Base-by-base conservation (phyloP, 2,888 invertebrate species). In the Cataglyphis albicans region DNA sequence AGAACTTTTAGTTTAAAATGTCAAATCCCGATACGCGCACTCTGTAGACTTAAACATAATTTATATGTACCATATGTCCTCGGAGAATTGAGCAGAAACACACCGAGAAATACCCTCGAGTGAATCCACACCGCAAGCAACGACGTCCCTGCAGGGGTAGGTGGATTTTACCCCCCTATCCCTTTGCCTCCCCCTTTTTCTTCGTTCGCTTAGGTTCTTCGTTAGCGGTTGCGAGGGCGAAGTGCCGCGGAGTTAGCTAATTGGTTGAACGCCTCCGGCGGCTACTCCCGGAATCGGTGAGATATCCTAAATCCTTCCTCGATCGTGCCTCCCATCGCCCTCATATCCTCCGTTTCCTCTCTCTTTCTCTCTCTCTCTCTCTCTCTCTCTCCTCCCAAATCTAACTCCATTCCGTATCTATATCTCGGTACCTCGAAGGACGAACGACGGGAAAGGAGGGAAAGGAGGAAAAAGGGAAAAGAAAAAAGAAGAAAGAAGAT, bases 191-290 rank as follows among this genome's bases (percentile, higher is more conserved):
- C 87, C 75, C 83, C 86, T 70, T 86, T 88, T 89, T 89, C 89
- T 90, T 89, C 87, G 73, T 86, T 89, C 89, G 87, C 86, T 86
- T 83, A 83, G 86, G 87, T 91, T 92, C 92, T 92, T 92, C 91
- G 91, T 92, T 92, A 92, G 91, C 89, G 92, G 91, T 91, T 92
- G 90, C 90, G 90, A 88, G 90, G 90, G 91, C 89, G 89, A 93
- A 92, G 91, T 91, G 91, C 92, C 90, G 89, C 89, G 86, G 92
- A 93, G 93, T 93, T 93, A 92, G 91, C 92, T 93, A 93, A 93
- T 93, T 93, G 93, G 93, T 93, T 93, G 91, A 92, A 92, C 91
- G 92, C 93, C 92, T 87, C 90, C 83, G 92, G 93, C 93, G 87
- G 88, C 88, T 87, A 90, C 90, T 91, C 88, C 82, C 84, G 85